Base-by-base conservation (phyloP, 2,797 vertebrate genomes). In the Cryptoblepharus egeriae region DNA sequence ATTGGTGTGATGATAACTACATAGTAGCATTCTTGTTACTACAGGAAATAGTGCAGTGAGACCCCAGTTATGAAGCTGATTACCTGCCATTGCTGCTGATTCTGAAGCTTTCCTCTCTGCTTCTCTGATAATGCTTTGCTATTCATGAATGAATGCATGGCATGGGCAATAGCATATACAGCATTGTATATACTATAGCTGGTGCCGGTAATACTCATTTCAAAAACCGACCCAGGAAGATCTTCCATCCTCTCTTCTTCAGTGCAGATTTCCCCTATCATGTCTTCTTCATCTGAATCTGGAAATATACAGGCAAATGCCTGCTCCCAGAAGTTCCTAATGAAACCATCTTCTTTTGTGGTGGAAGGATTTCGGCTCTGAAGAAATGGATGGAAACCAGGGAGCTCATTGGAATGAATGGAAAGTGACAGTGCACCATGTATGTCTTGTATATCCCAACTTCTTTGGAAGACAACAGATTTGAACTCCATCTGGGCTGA, bases 171-270 rank as follows among this genome's bases (percentile, higher is more conserved):
- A 45, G 68, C 68, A 70, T 70, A 35, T 30, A 74, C 71, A 74
- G 71, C 71, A 73, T 74, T 74, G 4, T 74, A 57, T 30, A 74
- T 57, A 24, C 20, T 57, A 20, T 74, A 74, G 52, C 71, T 74
- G 30, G 35, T 30, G 18, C 71, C 71, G 35, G 30, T 57, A 30
- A 74, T 74, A 18, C 52, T 57, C 52, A 57, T 74, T 74, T 74
- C n/a, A 57, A 74, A 58, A 74, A 35, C 5, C 24, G 22, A 12
- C 32, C 20, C n/a, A 26, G 55, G 72, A 75, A 75, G 72, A 5
- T 49, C 32, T 22, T 75, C 52, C 22, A 75, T 12, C 12, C 1
- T 60, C 55, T 75, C 72, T 3, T 58, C 52, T 15, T 52, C 72
- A 37, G 72, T 60, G 35, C 72, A 75, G 26, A 58, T 58, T 37